Evolutionary conservation across 2,113 vertebrate species (phyloP), one percentile per base, ranked within the genome.

Genomic region (Oxygymnocypris stewartii): DNA sequence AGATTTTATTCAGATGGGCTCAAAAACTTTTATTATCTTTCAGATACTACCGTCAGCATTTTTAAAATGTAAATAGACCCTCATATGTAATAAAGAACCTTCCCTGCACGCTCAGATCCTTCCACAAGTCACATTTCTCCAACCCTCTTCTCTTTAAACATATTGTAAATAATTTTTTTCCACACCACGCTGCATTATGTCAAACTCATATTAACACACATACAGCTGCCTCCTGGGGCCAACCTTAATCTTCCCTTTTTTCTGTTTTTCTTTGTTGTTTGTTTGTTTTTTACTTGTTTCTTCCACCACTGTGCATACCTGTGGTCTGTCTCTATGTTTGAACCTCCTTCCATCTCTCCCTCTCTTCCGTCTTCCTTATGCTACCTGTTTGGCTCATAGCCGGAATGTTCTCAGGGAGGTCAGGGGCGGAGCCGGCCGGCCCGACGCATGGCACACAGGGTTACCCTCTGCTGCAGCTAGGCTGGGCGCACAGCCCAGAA

Each of bases 391-490:
- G 85, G 80, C 71, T 61, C 20, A 25, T 87, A 87, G 87, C 86
- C 63, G 87, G 85, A 87, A 85, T 87, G 23, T 83, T 74, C 71
- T 85, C 89, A 86, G 91, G 90, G 86, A 89, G 89, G 86, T 85
- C 91, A 83, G 89, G 85, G 89, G 88, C 74, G 51, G 92, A 91
- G 82, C 69, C 82, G 28, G 84, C 87, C 63, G 85, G 78, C 37
- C 79, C 78, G 61, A 86, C 82, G 12, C 87, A 90, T 69, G 84
- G 73, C 78, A 83, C 88, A 59, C 90, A 90, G 85, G 89, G 91
- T 82, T 93, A 91, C 87, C 92, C 92, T 16, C 89, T 93, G 88
- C 89, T 93, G 90, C 92, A 92, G 87, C 89, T 92, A 86, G 89
- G 90, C 82, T 92, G 92, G 92, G 87, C 88, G 84, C 87, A 86